These are phyloP conservation scores for Allolobophora icterica DNA, from an alignment of 2,888 invertebrate species.

Conservation along the genomic window DNA sequence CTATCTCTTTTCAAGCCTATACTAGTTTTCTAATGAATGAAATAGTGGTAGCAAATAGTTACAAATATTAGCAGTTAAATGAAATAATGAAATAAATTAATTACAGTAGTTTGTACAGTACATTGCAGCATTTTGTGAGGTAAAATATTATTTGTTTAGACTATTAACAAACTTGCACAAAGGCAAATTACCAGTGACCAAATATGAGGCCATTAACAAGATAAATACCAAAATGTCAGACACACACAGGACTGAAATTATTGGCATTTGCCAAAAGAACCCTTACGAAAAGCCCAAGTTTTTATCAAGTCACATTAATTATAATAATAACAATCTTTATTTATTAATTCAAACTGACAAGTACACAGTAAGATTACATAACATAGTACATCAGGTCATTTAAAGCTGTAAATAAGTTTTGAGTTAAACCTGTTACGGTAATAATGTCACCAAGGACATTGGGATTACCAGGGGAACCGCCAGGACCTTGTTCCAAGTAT, in stretches of 20 bases:
- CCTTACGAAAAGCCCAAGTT: not conserved
- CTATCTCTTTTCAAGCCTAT: too few species aligned
- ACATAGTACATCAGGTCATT: not conserved
- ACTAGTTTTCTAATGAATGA: not conserved
- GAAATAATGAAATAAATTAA: not conserved
- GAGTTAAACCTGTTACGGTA: constrained; percentile 27
- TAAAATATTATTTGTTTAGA: too few species aligned
- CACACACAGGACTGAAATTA: not conserved
- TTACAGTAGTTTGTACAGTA: not conserved
- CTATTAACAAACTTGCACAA: too few species aligned
- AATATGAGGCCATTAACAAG: not conserved
- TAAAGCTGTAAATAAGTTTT: not conserved
- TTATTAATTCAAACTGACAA: too few species aligned
- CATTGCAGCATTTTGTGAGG: not conserved
- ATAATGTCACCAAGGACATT: constrained; percentile 36
- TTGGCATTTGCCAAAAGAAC: not conserved
- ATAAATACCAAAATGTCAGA: not conserved
- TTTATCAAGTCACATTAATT: not conserved
- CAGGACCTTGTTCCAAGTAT: constrained; percentile 32
- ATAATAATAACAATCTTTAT: too few species aligned
- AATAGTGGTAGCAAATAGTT: not conserved
- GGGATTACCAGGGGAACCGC: constrained; percentile 26
- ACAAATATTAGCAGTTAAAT: too few species aligned
- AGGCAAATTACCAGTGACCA: not conserved
- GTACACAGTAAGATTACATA: too few species aligned